Base-by-base conservation (phyloP, 2,113 vertebrate species). In the Rhizomys pruinosus region DNA sequence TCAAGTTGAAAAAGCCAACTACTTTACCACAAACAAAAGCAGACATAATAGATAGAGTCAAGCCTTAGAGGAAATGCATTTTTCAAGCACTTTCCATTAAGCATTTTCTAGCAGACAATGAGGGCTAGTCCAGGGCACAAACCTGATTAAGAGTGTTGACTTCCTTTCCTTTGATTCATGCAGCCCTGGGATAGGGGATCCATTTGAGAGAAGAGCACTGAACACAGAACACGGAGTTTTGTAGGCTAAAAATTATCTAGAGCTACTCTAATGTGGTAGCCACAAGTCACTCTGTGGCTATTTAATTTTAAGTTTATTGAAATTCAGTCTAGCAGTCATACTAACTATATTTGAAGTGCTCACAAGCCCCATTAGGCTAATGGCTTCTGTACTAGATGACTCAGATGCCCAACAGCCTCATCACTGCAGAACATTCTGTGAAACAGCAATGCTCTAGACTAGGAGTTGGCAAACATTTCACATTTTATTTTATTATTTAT, bases 221-320 rank as follows among this genome's bases (percentile, higher is more conserved):
- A 71, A 66, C 19, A 87, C 64, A 96, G 82, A 88, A n/a, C 15
- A 59, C 7, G 5, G 44, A 52, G 8, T 89, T 74, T 74, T 92
- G n/a, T 63, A 57, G 77, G 90, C 47, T 94, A 80, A 59, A 92
- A 82, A 61, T 57, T 57, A 32, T 52, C 73, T 92, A 66, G 10
- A 90, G 71, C 63, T 93, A 61, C 57, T 90, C 86, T 90, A 88
- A 94, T 79, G 27, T 11, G 73, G 76, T n/a, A 52, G 57, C 25
- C 85, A 81, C 16, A 4, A 73, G 74, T 91, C 63, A 88, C 52
- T 37, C 44, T 57, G 47, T 34, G 64, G 78, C n/a, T 93, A 80
- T 84, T 84, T 72, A 32, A 73, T 92, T 86, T 59, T 85, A 96
- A 93, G 84, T 84, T 68, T 81, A 92, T 85, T 89, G 90, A 73